Percentiles rank a stretch among this genome's conserved stretches.
Conservation (phyloP, 1,140 invertebrate genomes). For the Neuroterus valhalla region DNA sequence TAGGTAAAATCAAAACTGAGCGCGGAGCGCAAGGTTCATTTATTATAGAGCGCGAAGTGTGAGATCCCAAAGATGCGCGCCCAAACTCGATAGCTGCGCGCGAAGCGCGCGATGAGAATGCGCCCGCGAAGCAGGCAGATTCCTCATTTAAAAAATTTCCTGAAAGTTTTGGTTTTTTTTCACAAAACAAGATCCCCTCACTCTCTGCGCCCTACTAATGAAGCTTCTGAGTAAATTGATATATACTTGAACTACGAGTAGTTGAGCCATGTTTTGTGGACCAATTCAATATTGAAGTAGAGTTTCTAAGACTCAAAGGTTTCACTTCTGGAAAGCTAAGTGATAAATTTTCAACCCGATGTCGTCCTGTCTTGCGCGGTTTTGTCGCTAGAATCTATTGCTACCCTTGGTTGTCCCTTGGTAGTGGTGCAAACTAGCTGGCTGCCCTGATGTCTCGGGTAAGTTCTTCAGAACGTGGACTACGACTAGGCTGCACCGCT, state of each 20-base stretch:
- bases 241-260: neutral
- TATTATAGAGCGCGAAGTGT: too few species aligned
- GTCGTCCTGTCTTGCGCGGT: slow-evolving; percentile 7
- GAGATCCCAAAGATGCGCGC: too few species aligned
- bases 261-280: too few species aligned
- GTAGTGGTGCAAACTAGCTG: slow-evolving; percentile 17
- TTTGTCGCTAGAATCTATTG: slow-evolving; percentile 25
- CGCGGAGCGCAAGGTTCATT: too few species aligned
- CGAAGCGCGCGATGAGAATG: too few species aligned
- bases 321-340: neutral
- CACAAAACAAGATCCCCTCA: too few species aligned
- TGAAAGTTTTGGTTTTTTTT: too few species aligned
- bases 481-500: slow-evolving; percentile 15
- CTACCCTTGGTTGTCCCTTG: slow-evolving; percentile 13
- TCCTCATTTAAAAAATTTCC: too few species aligned
- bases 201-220: neutral
- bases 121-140: too few species aligned
- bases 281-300: neutral
- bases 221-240: neutral
- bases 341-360: slow-evolving; percentile 13
- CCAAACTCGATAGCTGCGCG: too few species aligned
- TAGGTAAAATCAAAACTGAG: too few species aligned
- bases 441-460: slow-evolving; percentile 25
- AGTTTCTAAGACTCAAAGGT: neutral
- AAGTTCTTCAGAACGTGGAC: slow-evolving; percentile 2